Evolutionary conservation across 2,888 invertebrate genomes (phyloP), one percentile per base, ranked within the genome.

Genomic region (Acanthopleura granulata): DNA sequence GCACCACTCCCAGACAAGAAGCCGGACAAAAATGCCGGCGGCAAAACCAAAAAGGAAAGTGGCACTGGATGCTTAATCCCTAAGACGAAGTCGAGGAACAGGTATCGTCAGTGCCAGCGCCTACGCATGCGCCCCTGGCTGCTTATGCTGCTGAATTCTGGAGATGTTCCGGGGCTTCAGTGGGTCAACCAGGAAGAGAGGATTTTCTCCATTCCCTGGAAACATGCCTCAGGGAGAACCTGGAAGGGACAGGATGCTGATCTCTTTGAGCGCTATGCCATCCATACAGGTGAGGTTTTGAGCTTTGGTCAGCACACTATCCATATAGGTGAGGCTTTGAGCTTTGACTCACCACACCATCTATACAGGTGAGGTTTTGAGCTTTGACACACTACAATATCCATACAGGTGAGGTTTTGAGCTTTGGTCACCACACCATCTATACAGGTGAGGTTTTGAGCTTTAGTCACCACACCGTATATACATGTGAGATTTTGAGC

Each of bases 231-330:
- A 12, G 80, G 87, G 9, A 84, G 86, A 57, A 85, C 85, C 11
- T 89, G 86, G 84, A 82, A 84, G 49, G 75, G 83, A 0, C 78
- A 80, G 9, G 89, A 89, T 75, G 85, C 85, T 9, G 80, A 82
- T 49, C 78, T 89, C 49, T 89, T 87, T 77, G 82, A 84, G 74
- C 76, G 77, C 15, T 89, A 88, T 88, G 88, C 88, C 0, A 75
- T 77, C 29, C 89, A 89, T 76, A 87, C 88, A 71, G 88, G 89
- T 88, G 78, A 15, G 66, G 22, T 22, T 66, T 27, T 27, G 25
- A 22, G 18, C 25, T 66, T 66, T 66, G 51, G 72, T 40, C 9
- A 40, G 40, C 9, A 40, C 40, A 40, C 40, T 9, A 40, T 40
- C 40, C 40, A 40, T 40, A 40, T 9, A 40, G 40, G 40, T 40